phyloP scores from a whole-genome alignment of 2,113 vertebrate species.

The Aviceda subcristata region DNA sequence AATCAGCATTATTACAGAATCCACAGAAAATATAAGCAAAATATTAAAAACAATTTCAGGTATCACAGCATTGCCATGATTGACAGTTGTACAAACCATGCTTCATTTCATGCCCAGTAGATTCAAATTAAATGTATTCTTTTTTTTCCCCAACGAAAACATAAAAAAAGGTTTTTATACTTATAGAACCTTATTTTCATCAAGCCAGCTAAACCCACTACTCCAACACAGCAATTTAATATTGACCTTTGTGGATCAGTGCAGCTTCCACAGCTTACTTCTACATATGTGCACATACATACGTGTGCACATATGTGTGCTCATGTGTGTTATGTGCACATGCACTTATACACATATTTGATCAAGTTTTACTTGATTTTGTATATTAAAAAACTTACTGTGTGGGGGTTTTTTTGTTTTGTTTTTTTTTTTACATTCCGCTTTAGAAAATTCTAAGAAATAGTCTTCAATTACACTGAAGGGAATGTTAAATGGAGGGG shows the following conservation, averaged over 20 bases:
- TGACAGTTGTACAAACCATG: neutral
- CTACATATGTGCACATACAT: rapidly evolving
- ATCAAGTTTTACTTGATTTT: neutral
- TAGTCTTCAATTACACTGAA: neutral
- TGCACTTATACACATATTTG: neutral
- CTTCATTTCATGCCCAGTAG: neutral
- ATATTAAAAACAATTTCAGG: neutral
- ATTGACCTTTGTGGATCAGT: neutral
- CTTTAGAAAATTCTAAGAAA: neutral
- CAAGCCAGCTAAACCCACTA: neutral
- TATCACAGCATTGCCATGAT: neutral
- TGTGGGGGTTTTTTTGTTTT: no score
- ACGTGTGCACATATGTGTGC: rapidly evolving
- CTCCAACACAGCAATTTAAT: neutral
- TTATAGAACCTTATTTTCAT: neutral
- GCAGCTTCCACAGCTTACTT: neutral
- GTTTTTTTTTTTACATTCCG: neutral
- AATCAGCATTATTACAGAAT: neutral
- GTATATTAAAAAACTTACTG: neutral
- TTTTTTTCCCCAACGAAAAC: neutral
- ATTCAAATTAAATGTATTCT: neutral
- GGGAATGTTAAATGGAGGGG: neutral
- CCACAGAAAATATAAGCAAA: neutral
- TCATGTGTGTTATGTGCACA: no score
- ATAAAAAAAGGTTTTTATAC: neutral